Percentiles rank a stretch among this genome's conserved stretches.
Conservation (phyloP, 2,888 invertebrate genomes). For the Colostygia pectinataria region DNA sequence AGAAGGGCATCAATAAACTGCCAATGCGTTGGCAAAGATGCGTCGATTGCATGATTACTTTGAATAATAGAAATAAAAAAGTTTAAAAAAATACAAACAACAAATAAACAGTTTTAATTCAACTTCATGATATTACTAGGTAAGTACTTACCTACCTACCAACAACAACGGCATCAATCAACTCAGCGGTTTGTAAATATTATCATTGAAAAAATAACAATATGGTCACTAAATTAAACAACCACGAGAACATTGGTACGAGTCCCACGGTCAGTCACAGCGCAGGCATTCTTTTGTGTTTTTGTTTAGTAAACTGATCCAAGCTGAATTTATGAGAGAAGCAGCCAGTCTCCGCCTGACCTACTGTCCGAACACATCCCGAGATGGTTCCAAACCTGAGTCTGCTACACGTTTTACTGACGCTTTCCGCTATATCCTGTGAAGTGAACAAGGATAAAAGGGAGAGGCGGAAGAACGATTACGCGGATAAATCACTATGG, state of each 20-base stretch:
- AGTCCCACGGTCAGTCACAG: conserved; percentile 39
- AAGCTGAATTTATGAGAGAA: conserved; percentile 7
- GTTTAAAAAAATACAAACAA: no score
- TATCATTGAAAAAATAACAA: conserved; percentile 36
- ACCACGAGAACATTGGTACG: conserved; percentile 43
- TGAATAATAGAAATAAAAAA: no score
- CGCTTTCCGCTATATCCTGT: conserved; percentile 43
- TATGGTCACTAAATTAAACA: conserved; percentile 43
- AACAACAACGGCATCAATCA: not conserved
- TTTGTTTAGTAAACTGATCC: conserved; percentile 60
- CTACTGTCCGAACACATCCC: conserved; percentile 45
- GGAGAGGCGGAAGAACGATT: conserved; percentile 48
- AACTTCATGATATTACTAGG: no score
- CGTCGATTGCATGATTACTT: no score
- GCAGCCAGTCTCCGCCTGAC: conserved; percentile 47
- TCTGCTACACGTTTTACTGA: conserved; percentile 41
- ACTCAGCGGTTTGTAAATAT: conserved; percentile 42
- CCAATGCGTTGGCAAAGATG: no score
- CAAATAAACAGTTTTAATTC: no score
- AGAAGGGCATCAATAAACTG: no score
- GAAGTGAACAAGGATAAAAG: conserved; percentile 44
- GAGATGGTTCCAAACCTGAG: conserved; percentile 49
- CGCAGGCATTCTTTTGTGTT: conserved; percentile 42
- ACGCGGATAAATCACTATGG: conserved; percentile 61
- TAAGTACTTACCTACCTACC: no score